Evolutionary conservation across 2,113 vertebrate species (phyloP), one percentile per base, ranked within the genome.

Genomic region (Calypte anna): DNA sequence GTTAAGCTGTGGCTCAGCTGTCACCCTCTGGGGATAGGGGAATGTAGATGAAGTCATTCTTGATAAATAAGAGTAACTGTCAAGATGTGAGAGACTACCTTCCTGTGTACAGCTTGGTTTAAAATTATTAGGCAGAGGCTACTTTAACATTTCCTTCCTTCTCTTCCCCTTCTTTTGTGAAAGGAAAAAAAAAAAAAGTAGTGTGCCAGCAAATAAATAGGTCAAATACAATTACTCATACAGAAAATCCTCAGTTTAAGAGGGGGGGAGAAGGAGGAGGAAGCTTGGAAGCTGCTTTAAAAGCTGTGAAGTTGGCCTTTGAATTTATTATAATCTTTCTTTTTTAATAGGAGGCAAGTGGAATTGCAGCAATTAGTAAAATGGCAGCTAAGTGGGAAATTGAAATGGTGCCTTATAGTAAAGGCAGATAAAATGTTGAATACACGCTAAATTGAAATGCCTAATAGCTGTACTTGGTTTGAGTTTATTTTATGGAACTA

Each of bases 211-310:
- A 90, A 93, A 96, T 96, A 97, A 97, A 95, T 93, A 95, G 93
- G 95, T 96, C 95, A 95, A 86, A 93, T 94, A 88, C 88, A 93
- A 78, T 91, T 96, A 91, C 93, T 92, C 55, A 77, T 90, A 94
- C 90, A 95, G 94, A 96, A 95, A 95, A 94, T 81, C 53, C 82
- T 93, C 74, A 83, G 88, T 93, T 93, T 83, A 83, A 81, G 68
- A 86, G 69, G 6, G 1, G 36, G 21, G 53, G 23, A 82, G 63
- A 73, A 90, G 55, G 61, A 88, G 44, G 58, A 91, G 50, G 64
- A 87, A 91, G 85, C 79, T 80, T 91, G 67, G 36, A 93, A 94
- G 46, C 91, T 57, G 73, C 53, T 36, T 86, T 94, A 59, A 73
- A 89, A 96, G 63, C 46, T 18, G n/a, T 88, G 44, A 74, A 84